Conservation (phyloP, 2,113 vertebrate genomes). For the Albula goreensis region DNA sequence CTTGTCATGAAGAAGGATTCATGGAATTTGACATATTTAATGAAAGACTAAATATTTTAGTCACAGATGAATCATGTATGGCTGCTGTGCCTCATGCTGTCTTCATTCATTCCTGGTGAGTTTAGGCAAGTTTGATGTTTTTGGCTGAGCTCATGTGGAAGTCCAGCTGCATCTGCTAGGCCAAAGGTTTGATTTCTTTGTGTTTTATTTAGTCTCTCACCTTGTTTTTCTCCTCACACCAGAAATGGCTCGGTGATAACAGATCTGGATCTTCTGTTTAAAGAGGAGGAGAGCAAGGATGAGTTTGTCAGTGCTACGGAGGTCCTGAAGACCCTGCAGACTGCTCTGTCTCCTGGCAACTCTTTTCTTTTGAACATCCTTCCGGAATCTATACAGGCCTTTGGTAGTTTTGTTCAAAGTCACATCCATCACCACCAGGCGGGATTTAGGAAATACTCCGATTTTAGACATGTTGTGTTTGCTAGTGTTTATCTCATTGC, state of each 20-base stretch:
- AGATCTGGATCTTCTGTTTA: not conserved
- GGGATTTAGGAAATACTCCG: too few species aligned
- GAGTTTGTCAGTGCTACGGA: not conserved
- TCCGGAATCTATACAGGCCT: not conserved
- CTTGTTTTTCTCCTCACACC: not conserved
- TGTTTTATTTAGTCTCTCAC: not conserved
- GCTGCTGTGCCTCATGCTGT: not conserved
- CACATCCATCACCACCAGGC: too few species aligned
- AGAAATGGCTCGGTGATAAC: slow-evolving; percentile 14
- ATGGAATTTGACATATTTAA: too few species aligned
- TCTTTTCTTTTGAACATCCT: slow-evolving; percentile 1
- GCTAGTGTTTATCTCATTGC: too few species aligned
- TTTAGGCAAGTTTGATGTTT: not conserved
- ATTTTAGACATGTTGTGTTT: too few species aligned
- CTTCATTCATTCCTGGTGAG: not conserved
- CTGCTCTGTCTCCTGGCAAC: not conserved
- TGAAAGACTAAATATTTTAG: too few species aligned
- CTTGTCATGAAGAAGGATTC: too few species aligned
- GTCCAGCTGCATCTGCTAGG: not conserved
- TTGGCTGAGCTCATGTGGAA: not conserved
- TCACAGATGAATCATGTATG: too few species aligned
- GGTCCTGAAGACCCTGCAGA: not conserved
- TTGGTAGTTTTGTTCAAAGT: slow-evolving; percentile 4
- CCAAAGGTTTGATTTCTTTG: not conserved
- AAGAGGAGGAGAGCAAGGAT: not conserved